phyloP scores from a whole-genome alignment of 2,113 vertebrate species.

The Thalassoma bifasciatum region DNA sequence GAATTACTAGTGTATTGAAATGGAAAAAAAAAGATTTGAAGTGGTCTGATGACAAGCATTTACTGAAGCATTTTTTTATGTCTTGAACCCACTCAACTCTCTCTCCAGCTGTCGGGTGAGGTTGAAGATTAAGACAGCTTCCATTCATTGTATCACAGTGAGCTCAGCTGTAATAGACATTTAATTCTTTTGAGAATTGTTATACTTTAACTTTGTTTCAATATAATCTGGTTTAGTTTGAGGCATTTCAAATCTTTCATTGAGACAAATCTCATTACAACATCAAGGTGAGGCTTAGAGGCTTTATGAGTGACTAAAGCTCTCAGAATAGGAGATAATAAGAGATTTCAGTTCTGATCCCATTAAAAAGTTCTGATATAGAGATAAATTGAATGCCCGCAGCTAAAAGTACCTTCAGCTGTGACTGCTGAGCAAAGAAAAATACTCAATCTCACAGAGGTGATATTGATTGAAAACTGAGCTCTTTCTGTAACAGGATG shows the following conservation, averaged over 20 bases:
- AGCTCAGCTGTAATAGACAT: constrained; percentile 1
- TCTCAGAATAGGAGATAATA: background rate
- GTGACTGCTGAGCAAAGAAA: constrained; percentile 26
- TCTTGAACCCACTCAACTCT: background rate
- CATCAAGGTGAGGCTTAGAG: background rate
- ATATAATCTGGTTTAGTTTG: background rate
- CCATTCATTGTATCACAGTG: background rate
- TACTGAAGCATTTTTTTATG: background rate
- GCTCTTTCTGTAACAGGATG: constrained; percentile 84
- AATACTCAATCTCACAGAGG: background rate
- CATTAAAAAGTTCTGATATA: constrained; percentile 1
- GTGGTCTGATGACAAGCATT: background rate
- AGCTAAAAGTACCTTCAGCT: constrained; percentile 39
- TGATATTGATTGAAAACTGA: constrained; percentile 36
- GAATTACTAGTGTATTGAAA: background rate
- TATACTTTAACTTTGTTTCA: background rate
- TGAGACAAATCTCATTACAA: background rate
- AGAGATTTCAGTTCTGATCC: constrained; percentile 6
- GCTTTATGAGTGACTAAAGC: background rate
- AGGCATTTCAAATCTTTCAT: background rate
- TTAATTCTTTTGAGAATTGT: background rate
- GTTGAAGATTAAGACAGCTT: constrained; percentile 13
- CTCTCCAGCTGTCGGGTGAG: background rate
- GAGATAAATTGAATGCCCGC: constrained; percentile 7
- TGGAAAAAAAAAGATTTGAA: background rate